Base-by-base conservation (phyloP, 92 coral and sea anemone genomes). In the Nematostella vectensis region DNA sequence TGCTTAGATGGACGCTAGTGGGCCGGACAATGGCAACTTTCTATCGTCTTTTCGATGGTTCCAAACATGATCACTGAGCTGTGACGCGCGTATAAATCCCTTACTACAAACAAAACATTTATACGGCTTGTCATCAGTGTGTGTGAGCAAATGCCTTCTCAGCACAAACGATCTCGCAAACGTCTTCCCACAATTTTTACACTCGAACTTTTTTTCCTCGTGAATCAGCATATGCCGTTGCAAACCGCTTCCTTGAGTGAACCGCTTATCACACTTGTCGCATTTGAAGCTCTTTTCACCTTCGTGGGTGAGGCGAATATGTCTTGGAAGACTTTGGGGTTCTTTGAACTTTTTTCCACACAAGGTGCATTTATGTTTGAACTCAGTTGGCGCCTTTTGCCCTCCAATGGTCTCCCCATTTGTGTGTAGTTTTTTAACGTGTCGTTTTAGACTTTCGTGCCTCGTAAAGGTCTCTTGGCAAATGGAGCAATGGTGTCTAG, bases 251-350 rank as follows among this genome's bases (percentile, higher is more conserved):
- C 74, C 76, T 47, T 83, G 91, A 11, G 91, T 59, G 63, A 83
- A 83, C 21, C 70, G 52, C 62, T 77, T 83, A 49, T 62, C 58
- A 63, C 91, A 83, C 58, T 83, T 62, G 10, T 75, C 63, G 49
- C 91, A 83, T 43, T 63, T 54, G 42, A 83, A 83, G 24, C 81
- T 83, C 23, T 83, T 83, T 33, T 56, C 78, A 8, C 85, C 91
- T 0, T 71, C 67, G 70, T 83, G 91, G 0, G 91, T 71, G 31
- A 55, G 55, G 48, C 77, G 83, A 38, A 83, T 62, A 33, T 83
- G 91, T 18, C 72, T 27, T 1, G 54, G 16, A 10, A 66, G 59
- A 47, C 55, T 66, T 22, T 54, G 53, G 4, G 61, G 44, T 23
- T 54, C 62, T 20, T 54, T 55, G 40, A 37, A 66, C 19, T 52